Evolutionary conservation across 2,888 invertebrate genomes (phyloP), one percentile per base, ranked within the genome.

Genomic region (Apamea sordens): DNA sequence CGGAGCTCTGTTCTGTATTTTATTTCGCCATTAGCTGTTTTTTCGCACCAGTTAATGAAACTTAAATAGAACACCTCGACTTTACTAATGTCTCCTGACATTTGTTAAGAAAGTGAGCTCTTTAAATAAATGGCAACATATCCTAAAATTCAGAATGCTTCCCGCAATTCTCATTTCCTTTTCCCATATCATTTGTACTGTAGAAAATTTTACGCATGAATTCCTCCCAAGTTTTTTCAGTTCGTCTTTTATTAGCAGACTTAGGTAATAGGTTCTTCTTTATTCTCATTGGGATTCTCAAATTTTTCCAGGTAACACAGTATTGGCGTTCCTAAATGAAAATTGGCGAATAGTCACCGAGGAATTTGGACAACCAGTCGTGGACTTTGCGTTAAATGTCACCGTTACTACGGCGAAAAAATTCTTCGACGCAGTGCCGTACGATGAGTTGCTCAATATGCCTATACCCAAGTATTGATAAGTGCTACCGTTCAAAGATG

Each of bases 301-400:
- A 15, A 50, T 28, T 67, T 94, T 75, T 94, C 36, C 94, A 96
- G 97, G 96, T 92, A 95, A 96, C 87, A 96, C 95, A 56, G 96
- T 97, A 6, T 89, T 96, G 65, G 93, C 95, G 83, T 96, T 96
- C 89, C 88, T 97, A 24, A 97, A 97, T 80, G 96, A 97, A 90
- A 97, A 97, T 90, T 97, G 97, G 97, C 91, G 96, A 73, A 93
- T 95, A 59, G 96, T 97, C 44, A 96, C 96, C 0, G 96, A 97
- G 88, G 97, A 97, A 85, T 97, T 97, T 61, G 97, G 97, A 0
- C 94, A 96, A 80, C 97, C 97, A 0, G 96, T 96, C 0, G 96
- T 97, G 6, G 96, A 97, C 85, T 96, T 94, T 80, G 97, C 96
- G 0, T 92, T 96, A 88, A 96, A 97, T 76, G 95, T 95, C 1